Conservation (phyloP, 2,888 invertebrate species). For the Willowsia nigromaculata region DNA sequence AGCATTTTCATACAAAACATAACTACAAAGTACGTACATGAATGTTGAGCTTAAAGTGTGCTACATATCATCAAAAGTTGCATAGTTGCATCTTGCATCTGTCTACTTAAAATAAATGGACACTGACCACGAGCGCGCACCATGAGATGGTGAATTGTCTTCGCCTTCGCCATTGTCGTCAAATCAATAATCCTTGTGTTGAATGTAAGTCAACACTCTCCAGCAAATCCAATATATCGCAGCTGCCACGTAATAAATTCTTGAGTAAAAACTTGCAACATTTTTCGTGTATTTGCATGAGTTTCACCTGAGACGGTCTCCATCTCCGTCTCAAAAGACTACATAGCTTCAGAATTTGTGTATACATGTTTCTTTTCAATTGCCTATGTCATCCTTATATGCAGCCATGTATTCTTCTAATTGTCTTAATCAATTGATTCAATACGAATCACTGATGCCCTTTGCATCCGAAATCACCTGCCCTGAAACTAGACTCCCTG, state of each 20-base stretch:
- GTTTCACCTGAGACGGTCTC: neutral
- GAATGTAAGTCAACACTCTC: neutral
- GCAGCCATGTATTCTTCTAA: neutral
- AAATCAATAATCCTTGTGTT: neutral
- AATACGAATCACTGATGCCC: neutral
- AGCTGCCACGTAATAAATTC: neutral
- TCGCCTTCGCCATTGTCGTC: neutral
- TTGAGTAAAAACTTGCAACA: neutral
- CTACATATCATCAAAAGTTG: conserved; percentile 25
- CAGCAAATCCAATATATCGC: neutral
- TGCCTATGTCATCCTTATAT: neutral
- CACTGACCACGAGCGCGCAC: conserved; percentile 22
- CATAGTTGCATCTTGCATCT: neutral
- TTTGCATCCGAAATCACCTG: neutral
- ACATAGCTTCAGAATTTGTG: too few species aligned
- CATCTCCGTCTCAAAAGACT: neutral
- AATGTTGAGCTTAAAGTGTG: conserved; percentile 39
- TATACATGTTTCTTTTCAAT: neutral
- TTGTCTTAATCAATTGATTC: conserved; percentile 25
- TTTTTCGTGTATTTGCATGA: neutral
- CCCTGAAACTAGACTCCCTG: neutral
- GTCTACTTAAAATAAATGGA: neutral
- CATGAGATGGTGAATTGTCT: neutral
- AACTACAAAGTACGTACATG: neutral
- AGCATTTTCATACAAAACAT: conserved; percentile 13